Evolutionary conservation across 2,797 vertebrate species (phyloP).

Genomic region (Manis crassicaudata): DNA sequence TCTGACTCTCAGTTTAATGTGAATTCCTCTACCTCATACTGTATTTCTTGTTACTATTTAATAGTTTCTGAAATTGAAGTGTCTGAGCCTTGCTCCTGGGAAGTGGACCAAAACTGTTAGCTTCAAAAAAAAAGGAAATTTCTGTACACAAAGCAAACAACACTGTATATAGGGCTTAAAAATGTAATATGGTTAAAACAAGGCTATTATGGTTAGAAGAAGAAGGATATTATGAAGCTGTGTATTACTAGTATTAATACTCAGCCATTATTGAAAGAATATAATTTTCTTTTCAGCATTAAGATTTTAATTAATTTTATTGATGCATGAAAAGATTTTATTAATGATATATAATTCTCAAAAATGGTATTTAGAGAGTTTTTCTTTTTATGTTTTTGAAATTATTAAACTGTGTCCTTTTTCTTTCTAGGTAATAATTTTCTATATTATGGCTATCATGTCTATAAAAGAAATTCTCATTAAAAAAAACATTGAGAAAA

Average conservation of each 20-base stretch:
- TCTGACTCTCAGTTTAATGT: not conserved
- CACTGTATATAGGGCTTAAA: not conserved
- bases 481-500: constrained; percentile 67
- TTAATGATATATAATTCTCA: constrained; percentile 20
- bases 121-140: constrained; percentile 3
- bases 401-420: constrained; percentile 8
- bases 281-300: constrained; percentile 5
- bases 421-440: constrained; percentile 49
- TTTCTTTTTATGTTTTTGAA: constrained; percentile 31
- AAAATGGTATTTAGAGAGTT: constrained; percentile 50
- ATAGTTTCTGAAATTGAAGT: not conserved
- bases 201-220: not conserved
- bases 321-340: constrained; percentile 23
- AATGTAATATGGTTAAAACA: not conserved
- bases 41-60: not conserved
- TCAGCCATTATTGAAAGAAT: not conserved
- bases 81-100: not conserved
- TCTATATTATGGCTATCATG: not conserved
- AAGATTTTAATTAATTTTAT: constrained; percentile 58
- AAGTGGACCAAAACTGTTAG: not conserved
- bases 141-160: not conserved
- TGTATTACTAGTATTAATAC: not conserved
- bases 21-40: not conserved
- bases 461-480: not conserved
- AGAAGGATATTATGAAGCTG: not conserved